Evolutionary conservation across 2,888 invertebrate genomes (phyloP).

Genomic region (Gordius sp.): DNA sequence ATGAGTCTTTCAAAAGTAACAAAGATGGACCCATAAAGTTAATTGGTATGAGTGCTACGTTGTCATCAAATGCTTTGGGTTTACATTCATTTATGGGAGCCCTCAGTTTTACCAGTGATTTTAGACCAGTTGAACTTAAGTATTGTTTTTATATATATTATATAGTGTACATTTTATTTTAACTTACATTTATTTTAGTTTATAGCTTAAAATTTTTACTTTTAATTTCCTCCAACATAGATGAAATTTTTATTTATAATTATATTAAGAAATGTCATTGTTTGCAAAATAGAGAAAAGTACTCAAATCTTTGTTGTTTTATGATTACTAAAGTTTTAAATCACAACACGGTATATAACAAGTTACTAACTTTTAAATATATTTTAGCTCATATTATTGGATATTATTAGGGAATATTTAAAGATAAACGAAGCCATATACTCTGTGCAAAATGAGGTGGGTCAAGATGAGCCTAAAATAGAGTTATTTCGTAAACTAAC

Average conservation of each 20-base stretch:
- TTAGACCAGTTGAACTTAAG: slow-evolving; percentile 41
- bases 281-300: slow-evolving; percentile 34
- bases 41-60: slow-evolving; percentile 85
- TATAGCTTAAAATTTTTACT: neutral
- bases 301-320: neutral
- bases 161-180: neutral
- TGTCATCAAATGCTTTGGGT: slow-evolving; percentile 44
- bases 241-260: no score
- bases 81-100: slow-evolving; percentile 50
- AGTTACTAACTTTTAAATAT: no score
- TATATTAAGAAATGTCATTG: no score
- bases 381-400: no score
- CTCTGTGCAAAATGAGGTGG: no score
- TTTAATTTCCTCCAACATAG: neutral
- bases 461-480: no score
- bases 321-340: slow-evolving; percentile 14
- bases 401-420: no score
- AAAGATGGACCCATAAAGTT: slow-evolving; percentile 44
- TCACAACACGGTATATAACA: no score
- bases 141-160: neutral
- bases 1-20: slow-evolving; percentile 22
- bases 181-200: neutral
- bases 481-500: no score
- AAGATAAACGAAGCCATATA: no score
- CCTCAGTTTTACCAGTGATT: slow-evolving; percentile 51